Evolutionary conservation across 2,113 vertebrate species (phyloP).

Genomic region (Rhinichthys klamathensis): DNA sequence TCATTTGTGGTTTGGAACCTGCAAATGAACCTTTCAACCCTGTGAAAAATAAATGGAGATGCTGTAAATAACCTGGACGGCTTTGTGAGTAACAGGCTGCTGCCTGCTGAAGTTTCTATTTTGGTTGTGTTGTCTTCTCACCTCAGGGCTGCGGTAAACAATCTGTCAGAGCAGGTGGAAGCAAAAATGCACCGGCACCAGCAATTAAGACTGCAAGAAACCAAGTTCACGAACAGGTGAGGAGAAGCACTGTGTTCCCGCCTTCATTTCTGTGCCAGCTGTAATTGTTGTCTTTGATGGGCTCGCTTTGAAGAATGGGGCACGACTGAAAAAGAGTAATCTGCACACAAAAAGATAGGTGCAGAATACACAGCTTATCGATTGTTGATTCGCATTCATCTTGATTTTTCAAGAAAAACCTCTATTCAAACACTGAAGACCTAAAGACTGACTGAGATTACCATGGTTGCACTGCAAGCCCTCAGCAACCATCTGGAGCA

Average conservation of each 20-base stretch:
- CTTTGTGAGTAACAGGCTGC: constrained; percentile 50
- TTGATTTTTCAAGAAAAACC: neutral
- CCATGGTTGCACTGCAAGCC: neutral
- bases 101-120: constrained; percentile 64
- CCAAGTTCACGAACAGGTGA: constrained; percentile 62
- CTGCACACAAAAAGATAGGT: neutral
- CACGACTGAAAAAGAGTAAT: neutral
- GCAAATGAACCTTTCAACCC: constrained; percentile 59
- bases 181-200: constrained; percentile 53
- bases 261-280: constrained; percentile 24
- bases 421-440: neutral
- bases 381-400: neutral
- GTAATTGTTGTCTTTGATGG: constrained; percentile 32
- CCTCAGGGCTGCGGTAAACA: constrained; percentile 55
- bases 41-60: constrained; percentile 42
- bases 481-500: neutral
- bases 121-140: constrained; percentile 61
- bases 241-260: constrained; percentile 47
- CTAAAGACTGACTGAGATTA: neutral
- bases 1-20: neutral
- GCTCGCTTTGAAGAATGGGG: constrained; percentile 28
- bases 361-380: neutral
- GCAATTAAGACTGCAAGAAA: constrained; percentile 56
- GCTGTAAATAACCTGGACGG: constrained; percentile 46
- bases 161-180: constrained; percentile 59